phyloP scores from a whole-genome alignment of 1,140 invertebrate species.

The Tetramorium alpestre region DNA sequence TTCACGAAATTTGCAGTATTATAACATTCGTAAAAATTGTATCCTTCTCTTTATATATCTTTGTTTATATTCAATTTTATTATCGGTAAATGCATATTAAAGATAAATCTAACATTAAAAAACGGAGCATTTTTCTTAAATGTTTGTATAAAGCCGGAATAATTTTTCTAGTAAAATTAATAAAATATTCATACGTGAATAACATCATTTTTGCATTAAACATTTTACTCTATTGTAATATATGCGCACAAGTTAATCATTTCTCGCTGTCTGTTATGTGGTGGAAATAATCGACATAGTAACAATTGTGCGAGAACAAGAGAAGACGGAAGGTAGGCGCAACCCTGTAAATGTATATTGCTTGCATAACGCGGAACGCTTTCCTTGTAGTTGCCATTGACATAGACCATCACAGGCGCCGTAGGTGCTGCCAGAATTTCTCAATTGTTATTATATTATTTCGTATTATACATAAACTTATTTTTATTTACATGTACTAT shows the following conservation, averaged over 20 bases:
- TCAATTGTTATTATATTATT: not conserved
- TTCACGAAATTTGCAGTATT: not conserved
- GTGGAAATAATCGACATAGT: not conserved
- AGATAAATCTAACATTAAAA: not conserved
- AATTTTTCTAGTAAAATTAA: not conserved
- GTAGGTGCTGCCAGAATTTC: conserved; percentile 8
- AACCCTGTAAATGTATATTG: conserved; percentile 38
- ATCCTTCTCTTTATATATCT: not conserved
- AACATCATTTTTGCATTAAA: not conserved
- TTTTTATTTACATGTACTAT: not conserved
- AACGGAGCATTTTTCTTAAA: not conserved
- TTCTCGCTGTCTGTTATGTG: conserved; percentile 2
- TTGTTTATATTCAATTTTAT: not conserved
- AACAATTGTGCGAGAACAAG: conserved; percentile 24
- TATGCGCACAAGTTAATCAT: not conserved
- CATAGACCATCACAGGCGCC: not conserved
- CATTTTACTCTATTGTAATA: not conserved
- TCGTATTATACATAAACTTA: not conserved
- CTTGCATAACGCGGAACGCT: not conserved
- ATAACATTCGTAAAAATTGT: no score
- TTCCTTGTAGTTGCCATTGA: not conserved
- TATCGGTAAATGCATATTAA: not conserved
- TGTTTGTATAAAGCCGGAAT: not conserved
- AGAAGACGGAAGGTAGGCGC: conserved; percentile 10
- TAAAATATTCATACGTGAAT: not conserved